phyloP scores from a whole-genome alignment of 1,140 invertebrate species.

The Philopotamus ludificatus region DNA sequence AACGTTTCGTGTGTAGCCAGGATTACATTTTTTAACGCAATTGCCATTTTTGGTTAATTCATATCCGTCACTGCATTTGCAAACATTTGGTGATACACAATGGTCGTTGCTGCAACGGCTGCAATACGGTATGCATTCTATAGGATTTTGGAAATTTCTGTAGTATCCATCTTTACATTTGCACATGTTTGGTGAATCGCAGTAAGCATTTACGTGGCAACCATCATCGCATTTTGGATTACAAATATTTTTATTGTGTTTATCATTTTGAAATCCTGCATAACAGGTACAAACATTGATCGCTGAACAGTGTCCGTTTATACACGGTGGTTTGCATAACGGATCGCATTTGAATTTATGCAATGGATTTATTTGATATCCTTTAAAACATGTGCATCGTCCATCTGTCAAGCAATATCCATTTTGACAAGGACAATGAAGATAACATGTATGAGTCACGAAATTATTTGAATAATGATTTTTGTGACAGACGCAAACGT shows the following conservation, averaged over 20 bases:
- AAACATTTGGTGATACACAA: slow-evolving; percentile 53
- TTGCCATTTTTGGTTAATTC: no score
- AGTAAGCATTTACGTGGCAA: no score
- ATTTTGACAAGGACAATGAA: no score
- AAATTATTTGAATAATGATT: no score
- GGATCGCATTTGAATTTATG: slow-evolving; percentile 49
- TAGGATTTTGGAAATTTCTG: no score
- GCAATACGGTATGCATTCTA: slow-evolving; percentile 53
- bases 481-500: no score
- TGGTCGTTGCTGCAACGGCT: slow-evolving; percentile 45
- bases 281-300: slow-evolving; percentile 51
- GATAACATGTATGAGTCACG: no score
- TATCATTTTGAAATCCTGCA: neutral
- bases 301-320: slow-evolving; percentile 39
- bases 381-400: slow-evolving; percentile 3
- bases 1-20: slow-evolving; percentile 54
- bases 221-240: no score
- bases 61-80: slow-evolving; percentile 46
- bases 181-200: no score
- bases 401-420: slow-evolving; percentile 27
- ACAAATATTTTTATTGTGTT: neutral
- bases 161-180: no score
- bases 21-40: slow-evolving; percentile 54
- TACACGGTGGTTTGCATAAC: slow-evolving; percentile 54
- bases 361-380: neutral